These are phyloP conservation scores for Cryptus armator DNA, from an alignment of 2,888 invertebrate species.

Conservation along the genomic window DNA sequence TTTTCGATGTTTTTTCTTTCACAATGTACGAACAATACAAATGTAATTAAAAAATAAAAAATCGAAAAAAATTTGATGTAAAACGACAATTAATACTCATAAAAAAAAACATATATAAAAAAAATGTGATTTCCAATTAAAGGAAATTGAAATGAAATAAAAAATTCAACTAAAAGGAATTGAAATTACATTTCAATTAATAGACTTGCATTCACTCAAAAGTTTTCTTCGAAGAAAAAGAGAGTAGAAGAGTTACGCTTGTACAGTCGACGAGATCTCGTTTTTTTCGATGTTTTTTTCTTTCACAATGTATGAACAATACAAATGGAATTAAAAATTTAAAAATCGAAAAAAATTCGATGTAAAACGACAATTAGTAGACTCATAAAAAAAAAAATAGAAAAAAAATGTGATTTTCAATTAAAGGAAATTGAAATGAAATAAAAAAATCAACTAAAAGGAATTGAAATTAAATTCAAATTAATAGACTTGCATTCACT, in stretches of 20 bases:
- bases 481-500: too few relatives aligned
- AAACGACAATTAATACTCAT: background rate
- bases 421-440: background rate
- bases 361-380: background rate
- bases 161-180: background rate
- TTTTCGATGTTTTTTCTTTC: too few relatives aligned
- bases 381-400: background rate
- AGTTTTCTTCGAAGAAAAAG: too few relatives aligned
- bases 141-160: background rate
- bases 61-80: background rate
- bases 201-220: too few relatives aligned
- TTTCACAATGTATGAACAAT: background rate
- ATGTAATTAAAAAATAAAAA: background rate
- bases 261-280: too few relatives aligned
- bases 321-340: background rate
- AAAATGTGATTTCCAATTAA: background rate
- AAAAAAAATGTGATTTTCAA: background rate
- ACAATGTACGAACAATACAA: background rate
- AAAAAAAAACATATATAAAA: background rate
- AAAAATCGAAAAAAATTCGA: too few relatives aligned
- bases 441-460: background rate
- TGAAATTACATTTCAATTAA: background rate
- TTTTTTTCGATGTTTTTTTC: too few relatives aligned
- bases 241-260: too few relatives aligned
- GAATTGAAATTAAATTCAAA: background rate